phyloP scores from a whole-genome alignment of 2,888 invertebrate species.

The Chironomus tentans region DNA sequence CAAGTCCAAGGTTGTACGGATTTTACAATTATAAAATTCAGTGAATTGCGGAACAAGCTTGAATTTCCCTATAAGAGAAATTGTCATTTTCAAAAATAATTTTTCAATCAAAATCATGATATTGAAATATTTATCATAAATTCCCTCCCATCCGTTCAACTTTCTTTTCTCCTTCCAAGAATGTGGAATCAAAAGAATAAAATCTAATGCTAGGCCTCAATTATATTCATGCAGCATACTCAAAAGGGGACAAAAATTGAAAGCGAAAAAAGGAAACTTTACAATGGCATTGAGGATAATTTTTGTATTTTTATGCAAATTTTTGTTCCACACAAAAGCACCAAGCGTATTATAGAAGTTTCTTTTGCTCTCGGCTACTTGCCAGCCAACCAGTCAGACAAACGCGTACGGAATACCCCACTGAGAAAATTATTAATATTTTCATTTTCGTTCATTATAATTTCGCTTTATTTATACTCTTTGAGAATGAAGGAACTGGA shows the following conservation, averaged over 20 bases:
- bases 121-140: background rate
- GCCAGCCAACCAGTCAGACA: background rate
- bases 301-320: background rate
- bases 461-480: background rate
- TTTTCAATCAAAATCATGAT: background rate
- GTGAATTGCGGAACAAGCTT: too few relatives aligned
- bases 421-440: constrained; percentile 1
- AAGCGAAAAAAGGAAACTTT: background rate
- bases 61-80: too few relatives aligned
- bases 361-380: background rate
- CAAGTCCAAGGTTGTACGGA: too few relatives aligned
- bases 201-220: background rate
- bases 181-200: background rate
- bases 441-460: background rate
- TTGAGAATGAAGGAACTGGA: background rate
- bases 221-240: background rate
- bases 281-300: background rate
- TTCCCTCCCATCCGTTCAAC: background rate
- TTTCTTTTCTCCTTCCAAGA: too few relatives aligned
- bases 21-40: too few relatives aligned
- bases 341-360: background rate
- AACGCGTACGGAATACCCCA: background rate
- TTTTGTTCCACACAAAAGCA: background rate
- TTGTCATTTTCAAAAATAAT: too few relatives aligned
- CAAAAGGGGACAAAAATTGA: background rate